A percentile compares a stretch with the other conserved stretches of the same genome.
Evolutionary conservation across 2,797 vertebrate genomes (phyloP).

Genomic region (Anableps anableps): DNA sequence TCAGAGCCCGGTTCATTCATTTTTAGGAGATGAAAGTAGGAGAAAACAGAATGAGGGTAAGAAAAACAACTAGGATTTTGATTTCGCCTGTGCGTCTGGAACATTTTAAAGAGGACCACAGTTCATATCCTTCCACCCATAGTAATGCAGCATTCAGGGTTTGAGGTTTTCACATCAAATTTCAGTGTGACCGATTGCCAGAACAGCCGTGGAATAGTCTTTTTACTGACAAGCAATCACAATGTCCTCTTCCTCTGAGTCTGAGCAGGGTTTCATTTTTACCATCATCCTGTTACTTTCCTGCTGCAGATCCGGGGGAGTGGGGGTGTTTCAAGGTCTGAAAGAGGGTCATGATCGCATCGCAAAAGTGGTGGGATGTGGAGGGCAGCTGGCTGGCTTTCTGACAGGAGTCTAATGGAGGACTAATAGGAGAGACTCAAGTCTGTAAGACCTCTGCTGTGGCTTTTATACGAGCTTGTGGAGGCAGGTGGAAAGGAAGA

Average conservation of each 20-base stretch:
- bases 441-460: constrained; percentile 45
- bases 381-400: constrained; percentile 59
- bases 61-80: background rate
- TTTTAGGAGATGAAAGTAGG: constrained; percentile 36
- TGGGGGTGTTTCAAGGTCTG: constrained; percentile 40
- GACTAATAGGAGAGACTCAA: constrained; percentile 60
- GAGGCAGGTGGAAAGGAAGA: constrained; percentile 48
- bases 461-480: constrained; percentile 59
- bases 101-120: constrained; percentile 22
- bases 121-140: constrained; percentile 21
- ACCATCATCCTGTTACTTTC: constrained; percentile 46
- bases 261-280: constrained; percentile 56
- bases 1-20: constrained; percentile 50
- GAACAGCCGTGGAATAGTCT: constrained; percentile 24
- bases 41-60: background rate
- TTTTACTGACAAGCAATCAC: constrained; percentile 65
- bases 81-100: background rate
- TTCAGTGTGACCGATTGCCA: constrained; percentile 44
- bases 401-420: constrained; percentile 70
- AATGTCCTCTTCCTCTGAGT: constrained; percentile 54
- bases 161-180: constrained; percentile 39
- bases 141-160: constrained; percentile 26
- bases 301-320: constrained; percentile 42
- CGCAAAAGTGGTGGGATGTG: constrained; percentile 44
- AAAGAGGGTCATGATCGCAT: constrained; percentile 65